Evolutionary conservation across 2,888 invertebrate species (phyloP).

Genomic region (Eilema griseolum): DNA sequence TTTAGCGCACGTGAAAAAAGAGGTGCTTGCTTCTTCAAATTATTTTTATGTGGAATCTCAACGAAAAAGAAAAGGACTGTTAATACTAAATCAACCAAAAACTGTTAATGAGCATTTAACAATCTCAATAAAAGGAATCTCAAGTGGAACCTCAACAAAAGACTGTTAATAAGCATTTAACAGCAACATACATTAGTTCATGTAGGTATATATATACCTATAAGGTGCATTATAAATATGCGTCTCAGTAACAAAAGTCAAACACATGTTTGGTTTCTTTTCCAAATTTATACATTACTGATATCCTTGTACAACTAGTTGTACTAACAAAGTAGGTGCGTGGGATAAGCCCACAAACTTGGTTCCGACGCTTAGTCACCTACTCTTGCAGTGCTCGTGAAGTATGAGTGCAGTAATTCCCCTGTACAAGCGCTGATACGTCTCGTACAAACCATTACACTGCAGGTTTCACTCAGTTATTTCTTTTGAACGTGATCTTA

Average conservation of each 20-base stretch:
- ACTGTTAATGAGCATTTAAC: no score
- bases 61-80: no score
- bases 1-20: no score
- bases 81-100: no score
- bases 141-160: no score
- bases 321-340: conserved; percentile 4
- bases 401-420: not conserved
- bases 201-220: no score
- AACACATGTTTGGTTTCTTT: not conserved
- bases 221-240: no score
- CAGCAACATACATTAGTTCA: no score
- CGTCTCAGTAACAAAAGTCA: not conserved
- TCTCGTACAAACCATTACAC: conserved; percentile 3
- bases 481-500: conserved; percentile 5
- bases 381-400: not conserved
- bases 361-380: conserved; percentile 3
- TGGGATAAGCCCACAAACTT: conserved; percentile 8
- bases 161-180: no score
- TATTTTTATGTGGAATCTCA: no score
- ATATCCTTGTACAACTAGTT: conserved; percentile 9
- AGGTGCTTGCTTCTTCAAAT: no score
- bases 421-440: conserved; percentile 6
- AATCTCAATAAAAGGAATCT: no score
- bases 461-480: not conserved
- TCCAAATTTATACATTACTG: not conserved